Evolutionary conservation across 2,797 vertebrate species (phyloP), one percentile per base, ranked within the genome.

Genomic region (Pseudomugil gertrudae): DNA sequence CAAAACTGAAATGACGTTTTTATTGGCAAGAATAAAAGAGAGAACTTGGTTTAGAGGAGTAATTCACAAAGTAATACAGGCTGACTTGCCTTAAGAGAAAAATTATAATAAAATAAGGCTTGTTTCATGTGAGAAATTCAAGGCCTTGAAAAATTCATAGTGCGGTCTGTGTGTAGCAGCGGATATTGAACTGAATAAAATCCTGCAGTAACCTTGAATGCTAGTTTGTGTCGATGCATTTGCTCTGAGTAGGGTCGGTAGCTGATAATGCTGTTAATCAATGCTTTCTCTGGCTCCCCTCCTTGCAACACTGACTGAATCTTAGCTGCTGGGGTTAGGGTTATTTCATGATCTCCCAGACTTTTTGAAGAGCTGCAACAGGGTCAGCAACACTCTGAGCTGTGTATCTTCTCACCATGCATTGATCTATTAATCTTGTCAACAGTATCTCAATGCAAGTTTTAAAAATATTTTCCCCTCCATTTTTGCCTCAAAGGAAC

Each of bases 211-310:
- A 84, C 79, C 65, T 79, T 78, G 78, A 29, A 66, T 58, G 50
- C 10, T 27, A 64, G 55, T 40, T 43, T 43, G 60, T 50, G 26
- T 26, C 9, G 5, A 36, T 66, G 48, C 50, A 69, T 52, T 36
- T 59, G 65, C 4, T 6, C 58, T 61, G 68, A 33, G 57, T 36
- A 63, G 19, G 69, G 61, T 68, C 47, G 35, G 69, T 23, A 29
- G 65, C 79, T 61, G 80, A 86, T 83, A 70, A 86, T 84, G 80
- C 67, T 79, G 47, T 66, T 79, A 74, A 89, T 89, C 78, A 73
- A 63, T 80, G 78, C 21, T 69, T 45, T 77, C 55, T 71, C 68
- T 75, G 80, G 60, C 72, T 72, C 32, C 32, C 13, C 60, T 66
- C 69, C 78, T 68, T 72, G 66, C 75, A 63, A 43, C 5, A 2